Evolutionary conservation across 1,140 invertebrate genomes (phyloP), one percentile per base, ranked within the genome.

Genomic region (Meloidogyne hapla): DNA sequence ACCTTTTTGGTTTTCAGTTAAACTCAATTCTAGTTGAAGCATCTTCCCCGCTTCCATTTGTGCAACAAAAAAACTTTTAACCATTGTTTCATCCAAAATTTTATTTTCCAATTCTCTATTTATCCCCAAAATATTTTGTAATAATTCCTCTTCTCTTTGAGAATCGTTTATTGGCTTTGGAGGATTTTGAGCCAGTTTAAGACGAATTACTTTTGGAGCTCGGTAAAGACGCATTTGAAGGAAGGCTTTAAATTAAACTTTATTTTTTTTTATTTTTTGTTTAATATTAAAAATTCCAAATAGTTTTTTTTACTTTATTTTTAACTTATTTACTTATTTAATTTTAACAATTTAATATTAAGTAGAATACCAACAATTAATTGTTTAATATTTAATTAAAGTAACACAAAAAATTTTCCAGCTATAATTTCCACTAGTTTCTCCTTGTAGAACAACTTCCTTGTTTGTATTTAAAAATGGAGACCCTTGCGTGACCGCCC

Each of bases 131-230:
- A 56, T 56, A 56, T 56, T 56, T 56, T 45, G 1, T 45, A 45
- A 45, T 45, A 56, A 56, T n/a, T 56, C 18, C 6, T 56, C 48
- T n/a, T 56, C 48, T n/a, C 48, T n/a, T 56, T 56, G 48, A n/a
- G n/a, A 5, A n/a, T 56, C 48, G 18, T 56, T 18, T 56, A 56
- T 56, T n/a, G 48, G 48, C 18, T 56, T 56, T 56, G 48, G 48
- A 56, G 48, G 48, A n/a, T 56, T 56, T 56, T 56, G 48, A 56
- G 48, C 18, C 48, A 56, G n/a, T 56, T 56, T 56, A n/a, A 56
- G n/a, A 56, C 15, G 48, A 56, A 56, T 56, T 56, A 56, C 48
- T 56, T 56, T 56, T n/a, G 48, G 48, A 8, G 48, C 48, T 56
- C 48, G 48, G 18, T n/a, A n/a, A n/a, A 56, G 18, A n/a, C 48